Evolutionary conservation across 53 echinoderm and acorn worm genomes (phyloP), one percentile per base, ranked within the genome.

Genomic region (Crossaster papposus): DNA sequence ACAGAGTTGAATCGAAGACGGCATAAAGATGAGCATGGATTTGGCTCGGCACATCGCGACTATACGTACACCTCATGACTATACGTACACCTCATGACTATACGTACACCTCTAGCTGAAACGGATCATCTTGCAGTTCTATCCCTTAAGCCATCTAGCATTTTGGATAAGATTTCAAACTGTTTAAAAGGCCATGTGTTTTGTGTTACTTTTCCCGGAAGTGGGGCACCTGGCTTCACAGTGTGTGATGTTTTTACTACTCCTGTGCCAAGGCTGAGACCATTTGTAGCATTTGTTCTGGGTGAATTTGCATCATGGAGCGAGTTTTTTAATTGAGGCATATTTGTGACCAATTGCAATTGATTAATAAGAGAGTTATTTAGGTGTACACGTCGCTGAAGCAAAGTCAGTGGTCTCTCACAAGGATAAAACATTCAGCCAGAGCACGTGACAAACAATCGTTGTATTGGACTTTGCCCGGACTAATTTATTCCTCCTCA

Each of bases 121-220:
- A 0, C 24, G 87, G 87, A 87, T 87, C 87, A 38, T 36, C 55
- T 87, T 87, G 24, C 62, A 54, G 15, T 35, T 87, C 37, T 22
- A 12, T 36, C 87, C 75, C 54, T 36, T 29, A 55, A 87, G 72
- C 87, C 76, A 76, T 35, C 77, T 26, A 36, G 87, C 58, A 12
- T 36, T 87, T 87, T 34, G 77, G 75, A 87, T 87, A 72, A 77
- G 26, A 87, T 87, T 87, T 87, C 87, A 13, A 8, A 53, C 22
- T 30, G 31, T 24, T 50, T 29, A 85, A 73, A 85, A 85, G 73
- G 85, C 85, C 53, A 72, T 28, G 3, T 83, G 83, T 83, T 83
- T 83, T 38, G 63, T 65, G 83, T 83, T 83, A 83, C 83, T 38
- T 64, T 26, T 11, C 6, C n/a, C 30, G 36, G 28, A 32, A 78